These are phyloP conservation scores for Sminthurides aquaticus DNA, from an alignment of 2,888 invertebrate genomes.

Conservation along the genomic window DNA sequence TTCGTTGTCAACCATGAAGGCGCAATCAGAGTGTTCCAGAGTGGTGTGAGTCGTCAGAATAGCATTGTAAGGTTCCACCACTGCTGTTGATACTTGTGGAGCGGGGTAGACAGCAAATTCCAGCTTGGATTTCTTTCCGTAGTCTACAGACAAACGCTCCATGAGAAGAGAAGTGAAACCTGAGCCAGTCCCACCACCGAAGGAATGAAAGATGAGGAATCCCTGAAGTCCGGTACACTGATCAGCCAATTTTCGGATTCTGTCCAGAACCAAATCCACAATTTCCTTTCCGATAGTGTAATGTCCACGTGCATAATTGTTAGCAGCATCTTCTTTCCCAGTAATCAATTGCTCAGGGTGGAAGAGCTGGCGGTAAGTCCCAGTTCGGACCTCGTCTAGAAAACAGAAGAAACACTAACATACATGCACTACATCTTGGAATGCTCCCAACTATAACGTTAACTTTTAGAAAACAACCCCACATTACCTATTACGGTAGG, in stretches of 20 bases:
- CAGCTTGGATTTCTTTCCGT: no score
- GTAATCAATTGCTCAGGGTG: conserved; percentile 96
- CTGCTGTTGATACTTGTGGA: conserved; percentile 45
- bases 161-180: conserved; percentile 82
- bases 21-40: conserved; percentile 91
- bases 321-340: conserved; percentile 94
- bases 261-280: conserved; percentile 26
- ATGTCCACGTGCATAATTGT: no score
- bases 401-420: no score
- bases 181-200: conserved; percentile 81
- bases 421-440: no score
- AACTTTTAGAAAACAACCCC: no score
- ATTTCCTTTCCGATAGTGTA: conserved; percentile 81
- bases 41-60: no score
- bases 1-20: no score
- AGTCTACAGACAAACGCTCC: no score
- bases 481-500: no score
- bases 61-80: conserved; percentile 67
- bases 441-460: no score
- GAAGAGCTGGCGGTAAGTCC: no score
- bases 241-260: conserved; percentile 67
- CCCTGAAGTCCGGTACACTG: conserved; percentile 73
- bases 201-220: conserved; percentile 78
- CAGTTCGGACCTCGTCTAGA: no score
- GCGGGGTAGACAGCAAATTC: conserved; percentile 45